These are phyloP conservation scores for Watsonalla cultraria DNA, from an alignment of 2,888 invertebrate genomes.

Conservation along the genomic window DNA sequence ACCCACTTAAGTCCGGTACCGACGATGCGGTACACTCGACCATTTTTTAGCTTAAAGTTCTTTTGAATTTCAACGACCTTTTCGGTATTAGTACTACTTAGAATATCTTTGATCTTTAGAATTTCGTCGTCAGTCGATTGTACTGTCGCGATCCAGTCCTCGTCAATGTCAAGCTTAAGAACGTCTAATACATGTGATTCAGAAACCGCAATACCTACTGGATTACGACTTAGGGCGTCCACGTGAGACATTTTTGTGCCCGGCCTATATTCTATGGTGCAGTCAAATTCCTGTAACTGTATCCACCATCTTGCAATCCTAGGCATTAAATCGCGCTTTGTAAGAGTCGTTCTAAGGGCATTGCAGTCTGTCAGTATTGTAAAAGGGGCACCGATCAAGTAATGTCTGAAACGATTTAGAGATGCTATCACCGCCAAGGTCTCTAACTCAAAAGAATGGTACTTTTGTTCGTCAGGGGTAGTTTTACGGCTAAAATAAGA, in stretches of 20 bases:
- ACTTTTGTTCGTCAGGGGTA: constrained; percentile 13
- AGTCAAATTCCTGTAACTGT: constrained; percentile 28
- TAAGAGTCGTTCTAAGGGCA: constrained; percentile 12
- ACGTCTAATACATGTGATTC: neutral
- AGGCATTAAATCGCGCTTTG: constrained; percentile 17
- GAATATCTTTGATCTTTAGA: constrained; percentile 7
- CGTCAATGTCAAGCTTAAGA: neutral
- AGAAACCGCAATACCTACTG: constrained; percentile 1
- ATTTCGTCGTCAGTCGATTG: constrained; percentile 16
- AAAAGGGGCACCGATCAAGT: constrained; percentile 19
- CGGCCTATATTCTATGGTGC: constrained; percentile 25
- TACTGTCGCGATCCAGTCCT: constrained; percentile 12
- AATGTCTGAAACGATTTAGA: constrained; percentile 15
- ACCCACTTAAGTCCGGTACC: constrained; percentile 14
- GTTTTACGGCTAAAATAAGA: constrained; percentile 23
- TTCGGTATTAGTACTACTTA: constrained; percentile 6
- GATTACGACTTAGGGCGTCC: constrained; percentile 26
- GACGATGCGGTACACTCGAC: constrained; percentile 8
- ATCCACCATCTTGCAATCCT: constrained; percentile 31
- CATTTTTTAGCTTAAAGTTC: constrained; percentile 19
- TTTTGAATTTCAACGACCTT: constrained; percentile 8
- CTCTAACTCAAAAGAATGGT: constrained; percentile 20
- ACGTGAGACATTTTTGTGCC: constrained; percentile 22
- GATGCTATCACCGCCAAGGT: constrained; percentile 19
- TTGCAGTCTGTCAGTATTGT: constrained; percentile 22